Conservation (phyloP, 2,797 vertebrate species). For the Paguma larvata region DNA sequence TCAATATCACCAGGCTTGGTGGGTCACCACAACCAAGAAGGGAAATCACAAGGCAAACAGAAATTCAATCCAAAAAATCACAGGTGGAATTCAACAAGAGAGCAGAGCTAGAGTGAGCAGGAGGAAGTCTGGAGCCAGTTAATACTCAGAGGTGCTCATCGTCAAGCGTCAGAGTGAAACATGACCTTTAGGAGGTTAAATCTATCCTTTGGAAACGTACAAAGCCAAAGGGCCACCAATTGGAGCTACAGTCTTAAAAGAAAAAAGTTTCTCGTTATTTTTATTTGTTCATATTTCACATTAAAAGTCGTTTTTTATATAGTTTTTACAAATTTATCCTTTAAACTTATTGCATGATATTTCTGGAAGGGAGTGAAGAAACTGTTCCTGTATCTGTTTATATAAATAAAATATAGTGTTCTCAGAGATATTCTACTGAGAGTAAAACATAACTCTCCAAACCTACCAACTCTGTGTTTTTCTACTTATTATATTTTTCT, state of each 20-base stretch:
- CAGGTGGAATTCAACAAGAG: background rate
- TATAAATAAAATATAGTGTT: conserved; percentile 4
- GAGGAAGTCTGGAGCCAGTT: background rate
- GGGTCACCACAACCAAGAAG: background rate
- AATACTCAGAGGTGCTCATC: rapidly evolving
- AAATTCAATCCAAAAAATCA: background rate
- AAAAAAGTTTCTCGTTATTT: background rate
- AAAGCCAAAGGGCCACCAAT: background rate
- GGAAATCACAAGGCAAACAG: background rate
- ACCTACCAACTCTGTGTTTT: background rate
- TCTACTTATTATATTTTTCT: background rate
- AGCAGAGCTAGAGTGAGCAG: background rate
- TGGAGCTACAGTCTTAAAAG: background rate
- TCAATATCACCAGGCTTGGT: background rate
- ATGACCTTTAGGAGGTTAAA: background rate
- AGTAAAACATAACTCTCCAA: background rate
- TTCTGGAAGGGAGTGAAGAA: background rate
- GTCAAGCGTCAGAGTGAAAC: background rate
- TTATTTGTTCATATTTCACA: background rate
- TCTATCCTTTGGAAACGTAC: background rate
- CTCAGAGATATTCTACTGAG: background rate
- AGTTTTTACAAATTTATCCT: background rate
- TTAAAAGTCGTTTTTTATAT: background rate
- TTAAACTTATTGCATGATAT: background rate
- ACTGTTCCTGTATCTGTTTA: background rate